These are phyloP conservation scores for Hirtodrosophila trivittata DNA, from an alignment of 2,888 invertebrate species.

Conservation along the genomic window DNA sequence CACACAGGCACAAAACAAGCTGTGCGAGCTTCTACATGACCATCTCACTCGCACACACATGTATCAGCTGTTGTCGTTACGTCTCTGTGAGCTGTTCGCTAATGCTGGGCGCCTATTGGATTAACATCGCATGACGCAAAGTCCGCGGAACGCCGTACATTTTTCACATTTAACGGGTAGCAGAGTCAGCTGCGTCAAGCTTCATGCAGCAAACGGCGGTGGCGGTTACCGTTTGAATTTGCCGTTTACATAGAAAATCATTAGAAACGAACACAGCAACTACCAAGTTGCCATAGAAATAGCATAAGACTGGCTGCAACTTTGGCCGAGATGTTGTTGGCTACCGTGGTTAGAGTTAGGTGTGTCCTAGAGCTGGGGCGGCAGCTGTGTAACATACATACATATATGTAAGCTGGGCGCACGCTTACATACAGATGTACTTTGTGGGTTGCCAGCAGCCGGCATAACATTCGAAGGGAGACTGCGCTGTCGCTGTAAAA, in stretches of 20 bases:
- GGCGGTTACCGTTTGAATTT: conserved; percentile 28
- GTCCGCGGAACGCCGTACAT: conserved; percentile 80
- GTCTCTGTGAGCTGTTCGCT: conserved; percentile 43
- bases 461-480: conserved; percentile 48
- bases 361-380: no score
- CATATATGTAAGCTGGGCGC: no score
- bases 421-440: no score
- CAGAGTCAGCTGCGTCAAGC: conserved; percentile 8
- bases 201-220: not conserved
- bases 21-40: conserved; percentile 50
- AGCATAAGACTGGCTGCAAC: conserved; percentile 65
- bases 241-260: conserved; percentile 73
- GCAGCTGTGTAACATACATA: no score
- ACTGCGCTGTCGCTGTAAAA: conserved; percentile 69
- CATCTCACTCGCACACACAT: conserved; percentile 53
- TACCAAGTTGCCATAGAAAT: conserved; percentile 78
- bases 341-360: no score
- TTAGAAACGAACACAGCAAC: conserved; percentile 70
- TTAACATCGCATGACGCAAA: conserved; percentile 84
- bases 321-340: no score
- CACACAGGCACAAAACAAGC: conserved; percentile 18
- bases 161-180: conserved; percentile 46
- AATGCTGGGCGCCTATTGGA: conserved; percentile 75
- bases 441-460: no score
- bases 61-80: conserved; percentile 60